Percentiles rank a stretch among this genome's conserved stretches.
These are phyloP conservation scores for Eleginops maclovinus DNA, from an alignment of 2,113 vertebrate species.

Conservation along the genomic window DNA sequence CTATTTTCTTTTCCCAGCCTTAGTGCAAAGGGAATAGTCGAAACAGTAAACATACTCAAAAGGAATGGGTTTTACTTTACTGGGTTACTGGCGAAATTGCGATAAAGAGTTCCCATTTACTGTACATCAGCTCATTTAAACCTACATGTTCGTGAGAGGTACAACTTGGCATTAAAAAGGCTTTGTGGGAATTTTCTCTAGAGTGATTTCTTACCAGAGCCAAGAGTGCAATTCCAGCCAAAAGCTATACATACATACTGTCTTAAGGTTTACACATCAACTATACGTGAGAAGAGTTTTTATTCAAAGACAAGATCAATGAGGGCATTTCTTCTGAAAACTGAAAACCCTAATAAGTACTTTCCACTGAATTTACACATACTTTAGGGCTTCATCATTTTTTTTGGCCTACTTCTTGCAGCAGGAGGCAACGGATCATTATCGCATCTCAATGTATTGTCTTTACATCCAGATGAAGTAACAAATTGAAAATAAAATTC, in stretches of 20 bases:
- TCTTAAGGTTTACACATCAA: constrained; percentile 12
- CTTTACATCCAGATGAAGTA: constrained; percentile 19
- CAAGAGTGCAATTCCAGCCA: constrained; percentile 12
- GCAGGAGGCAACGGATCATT: constrained; percentile 7
- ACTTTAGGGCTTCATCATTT: constrained; percentile 19
- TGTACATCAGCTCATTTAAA: constrained; percentile 10
- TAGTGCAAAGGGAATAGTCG: no score
- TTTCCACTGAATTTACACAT: constrained; percentile 5
- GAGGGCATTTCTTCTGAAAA: not conserved
- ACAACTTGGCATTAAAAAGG: constrained; percentile 27
- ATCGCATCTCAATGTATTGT: constrained; percentile 28
- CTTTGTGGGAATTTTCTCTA: constrained; percentile 38
- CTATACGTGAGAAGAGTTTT: constrained; percentile 6
- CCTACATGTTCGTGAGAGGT: constrained; percentile 23
- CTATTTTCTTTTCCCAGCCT: not conserved
- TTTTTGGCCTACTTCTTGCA: constrained; percentile 9
- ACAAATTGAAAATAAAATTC: constrained; percentile 12
- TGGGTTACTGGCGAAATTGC: not conserved
- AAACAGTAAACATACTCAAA: no score
- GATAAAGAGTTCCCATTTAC: constrained; percentile 5
- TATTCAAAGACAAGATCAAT: constrained; percentile 10
- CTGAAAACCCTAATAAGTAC: constrained; percentile 14
- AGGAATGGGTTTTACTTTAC: not conserved
- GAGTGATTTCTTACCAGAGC: constrained; percentile 32
- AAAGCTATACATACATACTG: constrained; percentile 32